Evolutionary conservation across 1,140 invertebrate genomes (phyloP).

Genomic region (Elysia chlorotica): DNA sequence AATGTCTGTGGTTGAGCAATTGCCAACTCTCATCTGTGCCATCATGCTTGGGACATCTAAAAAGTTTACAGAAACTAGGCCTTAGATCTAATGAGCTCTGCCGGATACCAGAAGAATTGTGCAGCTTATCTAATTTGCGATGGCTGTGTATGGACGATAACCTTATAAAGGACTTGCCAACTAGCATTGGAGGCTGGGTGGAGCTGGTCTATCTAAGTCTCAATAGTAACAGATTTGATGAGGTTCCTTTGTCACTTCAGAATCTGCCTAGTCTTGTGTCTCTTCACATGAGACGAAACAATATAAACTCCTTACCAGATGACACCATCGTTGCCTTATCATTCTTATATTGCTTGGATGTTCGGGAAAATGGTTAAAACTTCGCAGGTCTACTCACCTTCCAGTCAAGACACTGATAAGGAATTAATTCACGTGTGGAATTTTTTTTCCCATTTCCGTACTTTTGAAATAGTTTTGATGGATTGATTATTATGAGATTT

Average conservation of each 20-base stretch:
- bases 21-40: conserved; percentile 48
- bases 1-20: conserved; percentile 50
- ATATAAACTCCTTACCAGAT: conserved; percentile 39
- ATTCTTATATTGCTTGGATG: conserved; percentile 50
- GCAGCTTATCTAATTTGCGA: conserved; percentile 36
- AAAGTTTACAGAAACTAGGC: conserved; percentile 48
- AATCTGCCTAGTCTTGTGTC: conserved; percentile 36
- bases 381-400: no score
- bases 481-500: no score
- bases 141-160: conserved; percentile 57
- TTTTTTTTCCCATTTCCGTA: no score
- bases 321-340: conserved; percentile 46
- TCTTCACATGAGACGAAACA: conserved; percentile 44
- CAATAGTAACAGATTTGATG: conserved; percentile 45
- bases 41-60: conserved; percentile 43
- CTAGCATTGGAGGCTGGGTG: conserved; percentile 33
- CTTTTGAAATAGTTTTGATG: no score
- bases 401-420: no score
- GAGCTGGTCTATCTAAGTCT: conserved; percentile 50
- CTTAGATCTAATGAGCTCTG: conserved; percentile 42
- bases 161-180: conserved; percentile 39
- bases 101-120: conserved; percentile 42
- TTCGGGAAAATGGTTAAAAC: conserved; percentile 51
- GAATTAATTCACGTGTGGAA: no score
- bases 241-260: conserved; percentile 44